Evolutionary conservation across 2,113 vertebrate genomes (phyloP), one percentile per base, ranked within the genome.

Genomic region (Pelusios castaneus): DNA sequence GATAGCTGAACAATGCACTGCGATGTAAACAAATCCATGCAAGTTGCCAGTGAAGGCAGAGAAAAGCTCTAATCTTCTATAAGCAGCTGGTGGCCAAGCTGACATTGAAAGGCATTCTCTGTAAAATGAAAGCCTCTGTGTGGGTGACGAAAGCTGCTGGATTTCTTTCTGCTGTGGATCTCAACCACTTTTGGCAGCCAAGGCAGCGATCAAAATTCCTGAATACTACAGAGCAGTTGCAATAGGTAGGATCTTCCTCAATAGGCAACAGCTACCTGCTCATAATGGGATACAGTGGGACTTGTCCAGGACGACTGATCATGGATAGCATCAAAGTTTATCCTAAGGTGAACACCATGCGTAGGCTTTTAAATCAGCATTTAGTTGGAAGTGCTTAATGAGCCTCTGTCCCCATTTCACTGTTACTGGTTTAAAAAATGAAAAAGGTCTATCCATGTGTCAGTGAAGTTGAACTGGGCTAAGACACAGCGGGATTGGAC

Each of bases 11-110:
- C 96, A 97, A 97, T 97, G 94, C 95, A 90, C 90, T 96, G 94
- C 96, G 89, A 97, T 96, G 97, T 97, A 95, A 97, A 97, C 95
- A 97, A 97, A 97, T 95, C 95, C 95, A 94, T 97, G 95, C 94
- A 94, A 95, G 91, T 96, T 97, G 96, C 97, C 97, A 97, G 97
- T 94, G 94, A 97, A 97, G 95, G 96, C 96, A 97, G 96, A 95
- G 92, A 97, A 97, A 97, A 96, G 94, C 97, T 97, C 96, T 97
- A 97, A 97, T 97, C 95, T 97, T 96, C 96, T 95, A 96, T 96
- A 97, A 97, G 96, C 97, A 97, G 97, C 96, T 96, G 96, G 97
- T 97, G 97, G 95, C 96, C 97, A 97, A 95, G 94, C 94, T 96
- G 96, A 97, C 95, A 96, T 82, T 95, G 97, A 97, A 97, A 97